A percentile compares a stretch with the other conserved stretches of the same genome.
Evolutionary conservation across 2,113 vertebrate species (phyloP).

Genomic region (Syngnathus floridae): DNA sequence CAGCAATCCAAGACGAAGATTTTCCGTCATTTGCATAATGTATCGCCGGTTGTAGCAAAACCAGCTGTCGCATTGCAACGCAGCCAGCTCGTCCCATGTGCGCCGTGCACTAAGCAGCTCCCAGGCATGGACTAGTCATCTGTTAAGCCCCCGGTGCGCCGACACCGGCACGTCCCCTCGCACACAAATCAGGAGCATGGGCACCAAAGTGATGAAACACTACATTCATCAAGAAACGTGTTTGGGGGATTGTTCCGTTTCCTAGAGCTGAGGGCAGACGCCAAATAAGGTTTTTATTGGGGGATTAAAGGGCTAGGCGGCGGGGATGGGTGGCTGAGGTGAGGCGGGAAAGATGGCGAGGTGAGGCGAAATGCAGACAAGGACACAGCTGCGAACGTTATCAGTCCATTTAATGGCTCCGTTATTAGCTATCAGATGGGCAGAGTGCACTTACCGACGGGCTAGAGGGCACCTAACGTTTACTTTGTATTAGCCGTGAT

Average conservation of each 20-base stretch:
- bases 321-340: neutral
- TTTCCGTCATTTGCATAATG: constrained; percentile 2
- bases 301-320: constrained; percentile 5
- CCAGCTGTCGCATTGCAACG: constrained; percentile 9
- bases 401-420: constrained; percentile 2
- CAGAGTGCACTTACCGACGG: constrained; percentile 4
- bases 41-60: constrained; percentile 5
- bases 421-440: constrained; percentile 7
- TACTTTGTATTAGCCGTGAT: constrained; percentile 3
- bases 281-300: constrained; percentile 5
- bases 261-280: constrained; percentile 3
- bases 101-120: constrained; percentile 7
- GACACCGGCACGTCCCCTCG: neutral
- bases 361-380: neutral
- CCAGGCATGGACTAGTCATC: constrained; percentile 8
- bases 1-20: neutral
- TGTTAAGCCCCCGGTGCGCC: constrained; percentile 5
- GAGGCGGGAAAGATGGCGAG: neutral
- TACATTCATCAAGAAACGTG: constrained; percentile 10
- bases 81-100: constrained; percentile 4
- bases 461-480: constrained; percentile 2
- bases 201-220: constrained; percentile 10
- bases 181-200: constrained; percentile 8
- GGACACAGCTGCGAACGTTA: constrained; percentile 1
- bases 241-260: constrained; percentile 11